These are phyloP conservation scores for Germaria angustata DNA, from an alignment of 2,888 invertebrate genomes.

Conservation along the genomic window DNA sequence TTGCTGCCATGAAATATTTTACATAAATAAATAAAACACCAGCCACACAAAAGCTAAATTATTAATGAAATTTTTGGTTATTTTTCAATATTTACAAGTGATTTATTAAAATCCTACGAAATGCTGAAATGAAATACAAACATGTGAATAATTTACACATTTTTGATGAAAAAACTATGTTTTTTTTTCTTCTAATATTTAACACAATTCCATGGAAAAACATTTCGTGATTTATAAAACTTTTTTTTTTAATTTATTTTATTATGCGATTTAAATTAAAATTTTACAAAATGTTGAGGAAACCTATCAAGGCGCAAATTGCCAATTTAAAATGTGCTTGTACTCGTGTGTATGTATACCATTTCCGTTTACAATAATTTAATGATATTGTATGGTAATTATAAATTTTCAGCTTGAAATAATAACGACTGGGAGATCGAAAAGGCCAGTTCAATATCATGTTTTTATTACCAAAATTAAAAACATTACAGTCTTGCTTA, in stretches of 20 bases:
- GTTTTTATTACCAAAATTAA: no score
- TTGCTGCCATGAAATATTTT: slow-evolving; percentile 37
- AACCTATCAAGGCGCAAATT: neutral
- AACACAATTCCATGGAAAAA: neutral
- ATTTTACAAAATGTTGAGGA: neutral
- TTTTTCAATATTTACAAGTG: slow-evolving; percentile 18
- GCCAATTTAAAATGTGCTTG: no score
- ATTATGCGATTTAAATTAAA: slow-evolving; percentile 16
- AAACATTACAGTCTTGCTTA: no score
- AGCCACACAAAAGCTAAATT: slow-evolving; percentile 44
- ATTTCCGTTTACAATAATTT: neutral
- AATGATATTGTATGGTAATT: no score
- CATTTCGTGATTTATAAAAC: neutral
- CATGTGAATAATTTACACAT: slow-evolving; percentile 33
- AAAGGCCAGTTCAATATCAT: no score
- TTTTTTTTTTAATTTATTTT: neutral
- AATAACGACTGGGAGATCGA: no score
- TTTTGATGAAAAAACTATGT: neutral
- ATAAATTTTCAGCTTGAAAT: neutral
- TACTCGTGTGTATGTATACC: neutral
- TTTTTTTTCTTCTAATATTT: neutral
- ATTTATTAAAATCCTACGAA: slow-evolving; percentile 41
- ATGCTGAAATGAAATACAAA: slow-evolving; percentile 8
- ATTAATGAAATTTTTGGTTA: slow-evolving; percentile 44
- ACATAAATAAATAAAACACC: slow-evolving; percentile 40